Base-by-base conservation (phyloP, 2,797 vertebrate species). In the Ibycter americanus region DNA sequence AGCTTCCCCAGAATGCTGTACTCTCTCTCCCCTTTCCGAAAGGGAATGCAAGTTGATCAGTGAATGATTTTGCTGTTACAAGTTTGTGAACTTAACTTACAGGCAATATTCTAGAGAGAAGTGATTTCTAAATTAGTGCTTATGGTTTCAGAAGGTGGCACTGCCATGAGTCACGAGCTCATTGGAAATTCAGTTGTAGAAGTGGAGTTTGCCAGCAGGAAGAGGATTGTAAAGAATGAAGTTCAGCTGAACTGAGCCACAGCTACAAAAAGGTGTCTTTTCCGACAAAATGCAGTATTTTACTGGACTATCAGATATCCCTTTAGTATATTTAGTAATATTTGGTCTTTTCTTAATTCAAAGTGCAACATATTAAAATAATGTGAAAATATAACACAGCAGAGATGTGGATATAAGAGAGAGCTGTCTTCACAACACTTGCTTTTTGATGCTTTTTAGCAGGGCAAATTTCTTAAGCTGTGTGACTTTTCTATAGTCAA, bases 201-300 rank as follows among this genome's bases (percentile, higher is more conserved):
- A 93, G 54, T 23, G 51, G n/a, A 90, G 77, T 49, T 54, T 92
- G 86, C 73, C 83, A 96, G 79, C 38, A 87, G 86, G 58, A 92
- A 76, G 47, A 66, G 58, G 66, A 86, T 32, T 87, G n/a, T 58
- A 68, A 72, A 89, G 51, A 51, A 6, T 22, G 47, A 90, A 95
- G 81, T 76, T 92, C 58, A 55, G 77, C 6, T 70, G 38, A 87
- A 84, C 17, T 77, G 36, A 90, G 40, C 20, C 46, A 73, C 68
- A 73, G 44, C 32, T 80, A 59, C 36, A 55, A 65, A 68, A 89
- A 58, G 19, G 8, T 58, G 49, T 26, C 11, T 83, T 72, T 63
- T 77, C 49, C 0, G 2, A 32, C 17, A 72, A 54, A 73, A 67
- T 40, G 31, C 17, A 58, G 44, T 18, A 62, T 68, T 49, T 44